Percentiles rank a stretch among this genome's conserved stretches.
Evolutionary conservation across 2,888 invertebrate genomes (phyloP).

Genomic region (Leptinotarsa rubiginosa): DNA sequence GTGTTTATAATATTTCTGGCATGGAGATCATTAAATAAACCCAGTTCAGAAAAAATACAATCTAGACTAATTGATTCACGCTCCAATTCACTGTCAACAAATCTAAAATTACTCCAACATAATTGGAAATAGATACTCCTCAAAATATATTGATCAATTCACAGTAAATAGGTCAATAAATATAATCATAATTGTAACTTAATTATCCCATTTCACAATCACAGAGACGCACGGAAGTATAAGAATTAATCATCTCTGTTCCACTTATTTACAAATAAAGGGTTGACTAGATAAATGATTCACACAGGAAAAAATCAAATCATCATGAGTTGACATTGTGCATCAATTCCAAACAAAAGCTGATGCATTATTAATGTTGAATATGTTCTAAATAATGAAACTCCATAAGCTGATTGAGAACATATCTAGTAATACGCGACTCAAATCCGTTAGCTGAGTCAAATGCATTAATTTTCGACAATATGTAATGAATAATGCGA

Average conservation of each 20-base stretch:
- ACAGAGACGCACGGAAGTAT: not conserved
- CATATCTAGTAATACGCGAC: too few species aligned
- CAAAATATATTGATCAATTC: not conserved
- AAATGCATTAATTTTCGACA: too few species aligned
- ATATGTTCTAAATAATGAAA: too few species aligned
- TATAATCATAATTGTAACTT: not conserved
- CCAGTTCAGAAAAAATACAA: not conserved
- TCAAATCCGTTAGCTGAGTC: too few species aligned
- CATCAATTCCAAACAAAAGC: not conserved
- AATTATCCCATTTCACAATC: not conserved
- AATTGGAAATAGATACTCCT: not conserved
- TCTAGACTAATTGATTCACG: not conserved
- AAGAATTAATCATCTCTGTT: not conserved
- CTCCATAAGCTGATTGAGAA: too few species aligned
- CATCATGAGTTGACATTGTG: not conserved
- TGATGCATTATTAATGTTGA: too few species aligned
- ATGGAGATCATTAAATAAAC: too few species aligned
- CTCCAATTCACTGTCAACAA: not conserved
- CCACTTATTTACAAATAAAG: conserved; percentile 4
- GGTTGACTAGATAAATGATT: not conserved
- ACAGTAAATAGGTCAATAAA: not conserved
- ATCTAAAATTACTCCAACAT: not conserved
- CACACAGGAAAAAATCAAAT: conserved; percentile 6
- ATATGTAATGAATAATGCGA: too few species aligned
- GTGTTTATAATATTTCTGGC: too few species aligned